A percentile compares a stretch with the other conserved stretches of the same genome.
Conservation (phyloP, 2,113 vertebrate species). For the Ochotona princeps region DNA sequence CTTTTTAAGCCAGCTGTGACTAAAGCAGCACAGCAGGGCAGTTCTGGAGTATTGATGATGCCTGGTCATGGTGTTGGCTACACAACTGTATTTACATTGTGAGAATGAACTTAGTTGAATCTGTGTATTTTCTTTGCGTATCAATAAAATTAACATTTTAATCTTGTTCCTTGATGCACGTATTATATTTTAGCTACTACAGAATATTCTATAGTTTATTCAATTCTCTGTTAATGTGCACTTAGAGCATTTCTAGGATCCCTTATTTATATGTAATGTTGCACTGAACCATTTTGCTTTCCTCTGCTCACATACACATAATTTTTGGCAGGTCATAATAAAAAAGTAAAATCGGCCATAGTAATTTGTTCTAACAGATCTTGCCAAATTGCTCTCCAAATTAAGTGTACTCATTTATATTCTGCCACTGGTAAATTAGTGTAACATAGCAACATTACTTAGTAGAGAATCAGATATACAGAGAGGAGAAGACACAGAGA, state of each 20-base stretch:
- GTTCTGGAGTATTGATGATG: not conserved
- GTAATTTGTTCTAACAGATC: not conserved
- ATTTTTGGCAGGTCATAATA: constrained; percentile 28
- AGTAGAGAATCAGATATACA: too few species aligned
- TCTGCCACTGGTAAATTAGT: constrained; percentile 13
- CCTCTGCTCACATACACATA: not conserved
- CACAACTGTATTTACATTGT: not conserved
- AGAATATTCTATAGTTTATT: constrained; percentile 19
- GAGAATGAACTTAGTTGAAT: not conserved
- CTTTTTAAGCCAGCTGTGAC: not conserved
- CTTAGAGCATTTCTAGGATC: constrained; percentile 24
- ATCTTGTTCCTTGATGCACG: not conserved
- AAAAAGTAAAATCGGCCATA: constrained; percentile 42
- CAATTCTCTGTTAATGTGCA: constrained; percentile 1
- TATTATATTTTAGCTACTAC: constrained; percentile 13
- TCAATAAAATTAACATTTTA: constrained; percentile 2
- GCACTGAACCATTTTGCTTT: not conserved
- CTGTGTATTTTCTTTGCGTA: not conserved
- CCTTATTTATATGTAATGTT: not conserved
- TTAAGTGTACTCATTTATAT: not conserved
- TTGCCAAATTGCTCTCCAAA: not conserved
- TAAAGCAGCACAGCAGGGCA: not conserved
- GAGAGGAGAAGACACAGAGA: too few species aligned
- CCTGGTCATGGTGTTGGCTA: not conserved
- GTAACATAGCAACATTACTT: not conserved